Conservation (phyloP, 2,113 vertebrate species). For the Axis porcinus region DNA sequence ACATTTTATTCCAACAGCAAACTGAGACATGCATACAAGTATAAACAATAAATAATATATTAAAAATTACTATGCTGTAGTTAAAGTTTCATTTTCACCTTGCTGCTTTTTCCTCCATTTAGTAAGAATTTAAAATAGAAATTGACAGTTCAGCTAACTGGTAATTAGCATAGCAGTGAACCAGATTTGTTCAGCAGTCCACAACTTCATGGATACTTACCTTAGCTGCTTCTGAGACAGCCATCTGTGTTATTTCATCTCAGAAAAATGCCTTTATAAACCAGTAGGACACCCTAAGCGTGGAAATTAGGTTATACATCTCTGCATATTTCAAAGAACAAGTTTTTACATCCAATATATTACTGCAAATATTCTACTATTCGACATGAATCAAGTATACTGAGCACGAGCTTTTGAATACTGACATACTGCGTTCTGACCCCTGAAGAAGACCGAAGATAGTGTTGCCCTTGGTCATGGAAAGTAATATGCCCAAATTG, state of each 20-base stretch:
- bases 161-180: constrained; percentile 23
- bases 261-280: neutral
- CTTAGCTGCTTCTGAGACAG: neutral
- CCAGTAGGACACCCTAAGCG: neutral
- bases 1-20: neutral
- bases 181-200: neutral
- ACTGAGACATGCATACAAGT: neutral
- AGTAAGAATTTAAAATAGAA: constrained; percentile 20
- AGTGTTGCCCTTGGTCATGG: constrained; percentile 26
- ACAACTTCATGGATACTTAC: constrained; percentile 38
- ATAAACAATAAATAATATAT: neutral
- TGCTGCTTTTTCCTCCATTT: neutral
- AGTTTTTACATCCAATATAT: constrained; percentile 16
- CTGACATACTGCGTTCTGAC: neutral
- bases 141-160: neutral
- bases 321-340: neutral
- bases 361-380: neutral
- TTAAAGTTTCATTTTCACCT: neutral
- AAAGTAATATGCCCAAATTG: constrained; percentile 12
- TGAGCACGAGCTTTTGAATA: neutral
- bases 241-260: neutral
- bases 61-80: neutral
- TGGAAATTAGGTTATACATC: constrained; percentile 6
- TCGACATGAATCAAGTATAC: constrained; percentile 14
- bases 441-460: neutral